Evolutionary conservation across 1,140 invertebrate genomes (phyloP).

Genomic region (Rhizoglyphus robini): DNA sequence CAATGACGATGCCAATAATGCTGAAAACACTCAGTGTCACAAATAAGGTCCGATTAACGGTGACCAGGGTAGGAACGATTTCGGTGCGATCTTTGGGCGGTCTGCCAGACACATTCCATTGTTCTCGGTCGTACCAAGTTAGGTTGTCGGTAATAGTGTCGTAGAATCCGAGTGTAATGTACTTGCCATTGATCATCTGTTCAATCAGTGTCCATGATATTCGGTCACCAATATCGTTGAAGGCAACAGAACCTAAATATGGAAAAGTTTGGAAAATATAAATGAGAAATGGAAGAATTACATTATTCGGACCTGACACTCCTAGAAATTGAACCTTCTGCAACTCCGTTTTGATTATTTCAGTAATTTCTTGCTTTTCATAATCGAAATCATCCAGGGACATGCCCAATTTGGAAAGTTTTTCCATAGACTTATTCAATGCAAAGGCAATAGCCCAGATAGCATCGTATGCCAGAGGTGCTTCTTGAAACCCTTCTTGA

Average conservation of each 20-base stretch:
- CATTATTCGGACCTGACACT: slow-evolving; percentile 61
- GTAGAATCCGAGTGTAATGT: slow-evolving; percentile 88
- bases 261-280: slow-evolving; percentile 38
- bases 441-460: slow-evolving; percentile 95
- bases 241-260: slow-evolving; percentile 62
- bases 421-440: slow-evolving; percentile 88
- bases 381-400: slow-evolving; percentile 95
- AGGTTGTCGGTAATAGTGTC: slow-evolving; percentile 88
- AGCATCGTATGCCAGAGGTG: slow-evolving; percentile 94
- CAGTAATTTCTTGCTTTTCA: slow-evolving; percentile 80
- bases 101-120: slow-evolving; percentile 61
- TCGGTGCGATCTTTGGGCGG: slow-evolving; percentile 82
- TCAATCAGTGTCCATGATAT: slow-evolving; percentile 98
- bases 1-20: slow-evolving; percentile 64
- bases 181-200: slow-evolving; percentile 85
- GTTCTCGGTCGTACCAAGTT: slow-evolving; percentile 75
- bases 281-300: slow-evolving; percentile 24
- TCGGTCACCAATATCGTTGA: slow-evolving; percentile 84
- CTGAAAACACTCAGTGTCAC: slow-evolving; percentile 79
- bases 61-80: slow-evolving; percentile 62
- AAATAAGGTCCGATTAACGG: slow-evolving; percentile 71
- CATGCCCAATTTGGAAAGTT: slow-evolving; percentile 55
- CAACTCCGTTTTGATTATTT: slow-evolving; percentile 95
- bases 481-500: slow-evolving; percentile 73
- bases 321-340: slow-evolving; percentile 75